Evolutionary conservation across 2,888 invertebrate genomes (phyloP).

Genomic region (Tetranychus truncatus): DNA sequence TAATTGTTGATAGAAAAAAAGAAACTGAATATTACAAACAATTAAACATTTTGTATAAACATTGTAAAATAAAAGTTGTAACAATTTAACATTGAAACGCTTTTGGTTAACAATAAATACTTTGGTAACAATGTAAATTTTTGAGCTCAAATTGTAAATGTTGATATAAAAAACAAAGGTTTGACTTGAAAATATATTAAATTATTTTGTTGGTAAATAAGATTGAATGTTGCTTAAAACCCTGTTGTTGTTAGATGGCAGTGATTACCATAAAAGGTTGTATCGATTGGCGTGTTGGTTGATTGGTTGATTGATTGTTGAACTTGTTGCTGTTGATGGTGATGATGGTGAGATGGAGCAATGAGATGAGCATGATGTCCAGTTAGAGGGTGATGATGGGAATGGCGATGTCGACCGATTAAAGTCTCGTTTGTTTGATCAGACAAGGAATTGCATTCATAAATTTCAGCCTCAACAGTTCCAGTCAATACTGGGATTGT

Average conservation of each 20-base stretch:
- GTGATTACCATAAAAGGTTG: background rate
- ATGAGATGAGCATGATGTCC: background rate
- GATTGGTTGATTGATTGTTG: background rate
- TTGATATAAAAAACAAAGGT: no score
- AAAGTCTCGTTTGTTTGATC: background rate
- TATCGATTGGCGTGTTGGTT: background rate
- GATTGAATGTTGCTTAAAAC: background rate
- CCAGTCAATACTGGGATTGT: background rate
- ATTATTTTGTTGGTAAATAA: background rate
- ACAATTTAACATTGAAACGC: no score
- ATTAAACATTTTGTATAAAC: no score
- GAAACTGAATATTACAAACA: no score
- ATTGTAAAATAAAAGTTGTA: no score
- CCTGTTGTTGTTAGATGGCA: slow-evolving; percentile 1
- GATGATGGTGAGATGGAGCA: background rate
- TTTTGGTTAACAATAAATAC: no score
- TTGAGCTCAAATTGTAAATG: no score
- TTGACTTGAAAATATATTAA: background rate
- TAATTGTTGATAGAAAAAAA: no score
- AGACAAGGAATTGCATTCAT: background rate
- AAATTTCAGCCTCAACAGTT: background rate
- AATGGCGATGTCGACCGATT: background rate
- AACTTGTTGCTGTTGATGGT: background rate
- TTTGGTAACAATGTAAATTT: no score
- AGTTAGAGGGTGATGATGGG: background rate